Percentiles rank a stretch among this genome's conserved stretches.
Conservation (phyloP, 2,113 vertebrate genomes). For the Serinus canaria region DNA sequence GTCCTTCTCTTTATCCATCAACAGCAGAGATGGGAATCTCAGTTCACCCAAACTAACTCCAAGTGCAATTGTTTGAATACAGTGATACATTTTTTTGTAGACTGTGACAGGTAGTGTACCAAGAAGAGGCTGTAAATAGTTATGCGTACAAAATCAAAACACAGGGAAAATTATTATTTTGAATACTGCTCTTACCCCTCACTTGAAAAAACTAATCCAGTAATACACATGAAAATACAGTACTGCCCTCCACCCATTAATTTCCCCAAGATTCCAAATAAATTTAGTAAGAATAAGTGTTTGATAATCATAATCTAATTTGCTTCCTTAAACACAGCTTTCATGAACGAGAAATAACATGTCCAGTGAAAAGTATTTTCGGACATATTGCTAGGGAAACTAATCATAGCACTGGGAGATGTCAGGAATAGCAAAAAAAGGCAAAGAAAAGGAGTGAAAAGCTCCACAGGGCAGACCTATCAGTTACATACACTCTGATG, state of each 20-base stretch:
- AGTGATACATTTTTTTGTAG: not conserved
- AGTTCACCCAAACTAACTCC: not conserved
- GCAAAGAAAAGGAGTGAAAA: not conserved
- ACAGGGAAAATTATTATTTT: not conserved
- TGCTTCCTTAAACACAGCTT: not conserved
- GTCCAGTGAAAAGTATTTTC: not conserved
- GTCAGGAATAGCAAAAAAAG: not conserved
- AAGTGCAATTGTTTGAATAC: not conserved
- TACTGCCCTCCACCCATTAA: not conserved
- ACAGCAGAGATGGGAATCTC: not conserved
- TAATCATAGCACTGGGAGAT: not conserved
- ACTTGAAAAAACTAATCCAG: not conserved
- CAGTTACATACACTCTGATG: not conserved
- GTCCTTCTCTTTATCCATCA: not conserved
- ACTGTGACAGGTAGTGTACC: not conserved
- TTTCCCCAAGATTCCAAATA: not conserved
- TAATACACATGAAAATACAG: not conserved
- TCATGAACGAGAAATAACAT: not conserved
- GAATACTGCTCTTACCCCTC: not conserved
- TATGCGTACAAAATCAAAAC: not conserved
- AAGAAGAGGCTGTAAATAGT: not conserved
- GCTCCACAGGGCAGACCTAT: not conserved
- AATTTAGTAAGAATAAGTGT: not conserved
- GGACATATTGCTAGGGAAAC: not conserved
- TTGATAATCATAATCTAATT: not conserved